Percentiles rank a stretch among this genome's conserved stretches.
phyloP scores from a whole-genome alignment of 2,797 vertebrate genomes.

The Loriculus beryllinus region DNA sequence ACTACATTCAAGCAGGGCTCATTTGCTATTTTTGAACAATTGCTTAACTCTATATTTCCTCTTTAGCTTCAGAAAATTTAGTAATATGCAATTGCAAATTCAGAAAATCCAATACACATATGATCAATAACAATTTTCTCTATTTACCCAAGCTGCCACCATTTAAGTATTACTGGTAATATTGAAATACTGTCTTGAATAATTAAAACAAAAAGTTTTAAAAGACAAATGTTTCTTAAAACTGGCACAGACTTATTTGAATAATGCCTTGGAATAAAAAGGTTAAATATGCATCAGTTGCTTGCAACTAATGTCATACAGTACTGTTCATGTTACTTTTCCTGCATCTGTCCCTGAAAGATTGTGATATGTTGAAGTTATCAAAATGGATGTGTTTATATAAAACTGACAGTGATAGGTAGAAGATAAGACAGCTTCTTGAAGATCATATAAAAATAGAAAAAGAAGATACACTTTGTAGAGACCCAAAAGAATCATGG shows the following conservation, averaged over 20 bases:
- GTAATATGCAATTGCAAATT: background rate
- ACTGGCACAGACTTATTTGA: background rate
- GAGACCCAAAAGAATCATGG: background rate
- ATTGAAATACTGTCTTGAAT: background rate
- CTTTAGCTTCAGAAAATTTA: background rate
- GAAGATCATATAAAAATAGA: background rate
- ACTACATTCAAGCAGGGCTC: background rate
- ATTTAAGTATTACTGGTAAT: background rate
- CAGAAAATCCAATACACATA: background rate
- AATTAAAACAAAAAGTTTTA: background rate
- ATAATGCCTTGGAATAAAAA: background rate
- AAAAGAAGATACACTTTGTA: background rate
- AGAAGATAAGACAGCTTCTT: background rate
- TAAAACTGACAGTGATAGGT: background rate
- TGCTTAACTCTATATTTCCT: background rate
- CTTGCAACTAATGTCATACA: constrained; percentile 18
- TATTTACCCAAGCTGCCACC: background rate
- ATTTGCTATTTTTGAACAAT: background rate
- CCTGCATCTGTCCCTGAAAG: background rate
- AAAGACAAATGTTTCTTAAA: background rate
- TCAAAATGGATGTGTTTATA: background rate
- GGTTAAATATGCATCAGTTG: background rate
- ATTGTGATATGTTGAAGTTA: background rate
- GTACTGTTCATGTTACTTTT: background rate
- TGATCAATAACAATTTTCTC: background rate